Base-by-base conservation (phyloP, 2,113 vertebrate genomes). In the Progne subis region DNA sequence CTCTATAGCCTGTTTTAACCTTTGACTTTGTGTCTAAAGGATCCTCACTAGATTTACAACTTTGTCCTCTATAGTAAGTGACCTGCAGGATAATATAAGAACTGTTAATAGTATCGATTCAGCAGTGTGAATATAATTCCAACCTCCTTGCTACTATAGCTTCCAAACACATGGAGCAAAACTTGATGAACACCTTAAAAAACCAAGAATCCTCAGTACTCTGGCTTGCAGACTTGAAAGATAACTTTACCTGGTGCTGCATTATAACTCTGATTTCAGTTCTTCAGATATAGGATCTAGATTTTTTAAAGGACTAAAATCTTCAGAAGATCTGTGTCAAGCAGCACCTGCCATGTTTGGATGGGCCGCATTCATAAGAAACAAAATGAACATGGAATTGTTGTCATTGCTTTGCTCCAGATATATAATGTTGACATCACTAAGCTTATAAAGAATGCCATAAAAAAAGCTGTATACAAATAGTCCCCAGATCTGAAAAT, bases 1-100 rank as follows among this genome's bases (percentile, higher is more conserved):
- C 90, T 92, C 78, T 79, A 50, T 60, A 92, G 75, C 44, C 75
- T 74, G 16, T 56, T 90, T 95, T 94, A 97, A 97, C 92, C 87
- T 96, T 74, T 94, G 82, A 67, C 92, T 83, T 82, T 31, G 60
- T 14, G 24, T 78, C 76, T 86, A 68, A 86, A 81, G 52, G 59
- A 90, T 63, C 32, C 47, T 94, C 44, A 56, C 88, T 56, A 83
- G 86, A 93, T 95, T 97, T 95, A 96, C 80, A 86, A 15, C 86
- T 93, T 86, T 91, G 86, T 92, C 95, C 86, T 95, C 90, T 86
- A n/a, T 13, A 60, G 57, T 59, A 44, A 81, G 80, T 84, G 82
- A 95, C 91, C 82, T 95, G 68, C 79, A 56, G 60, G 43, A 71
- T 64, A 86, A 80, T 44, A 57, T 41, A 79, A 89, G 64, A 61